phyloP scores from a whole-genome alignment of 2,113 vertebrate species.

The Symphodus melops region DNA sequence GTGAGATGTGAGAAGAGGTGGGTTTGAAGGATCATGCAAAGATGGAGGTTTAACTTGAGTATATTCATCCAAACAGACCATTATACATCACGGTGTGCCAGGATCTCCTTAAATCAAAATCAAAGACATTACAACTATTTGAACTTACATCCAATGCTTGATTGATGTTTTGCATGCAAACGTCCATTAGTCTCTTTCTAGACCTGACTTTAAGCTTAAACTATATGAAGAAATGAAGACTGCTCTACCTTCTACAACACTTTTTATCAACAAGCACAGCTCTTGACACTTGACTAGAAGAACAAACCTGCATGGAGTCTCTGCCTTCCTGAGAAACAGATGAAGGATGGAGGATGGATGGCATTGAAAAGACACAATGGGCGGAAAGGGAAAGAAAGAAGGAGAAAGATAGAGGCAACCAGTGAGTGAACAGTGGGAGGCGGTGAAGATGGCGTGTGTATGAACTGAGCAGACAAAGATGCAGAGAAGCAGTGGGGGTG shows the following conservation, averaged over 20 bases:
- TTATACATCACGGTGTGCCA: conserved; percentile 32
- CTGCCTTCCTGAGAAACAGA: conserved; percentile 83
- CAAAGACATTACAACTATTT: conserved; percentile 22
- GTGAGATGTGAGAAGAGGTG: conserved; percentile 30
- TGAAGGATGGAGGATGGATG: conserved; percentile 69
- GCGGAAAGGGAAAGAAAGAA: conserved; percentile 63
- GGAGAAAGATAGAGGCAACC: conserved; percentile 63
- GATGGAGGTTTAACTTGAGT: conserved; percentile 53
- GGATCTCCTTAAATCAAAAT: conserved; percentile 40
- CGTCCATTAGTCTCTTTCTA: conserved; percentile 3
- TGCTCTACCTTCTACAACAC: not conserved
- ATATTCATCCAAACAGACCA: conserved; percentile 62
- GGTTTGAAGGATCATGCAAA: conserved; percentile 44
- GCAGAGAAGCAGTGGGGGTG: conserved; percentile 54
- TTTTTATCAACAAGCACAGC: conserved; percentile 54
- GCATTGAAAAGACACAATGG: conserved; percentile 69
- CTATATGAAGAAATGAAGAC: conserved; percentile 5
- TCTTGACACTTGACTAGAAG: conserved; percentile 66
- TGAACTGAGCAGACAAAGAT: conserved; percentile 65
- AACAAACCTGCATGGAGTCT: conserved; percentile 84
- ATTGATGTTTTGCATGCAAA: conserved; percentile 46
- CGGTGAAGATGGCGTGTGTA: conserved; percentile 47
- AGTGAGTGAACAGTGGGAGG: conserved; percentile 65
- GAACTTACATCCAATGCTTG: conserved; percentile 2
- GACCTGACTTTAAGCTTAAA: not conserved